Evolutionary conservation across 2,888 invertebrate genomes (phyloP), one percentile per base, ranked within the genome.

Genomic region (Criorhina ranunculi): DNA sequence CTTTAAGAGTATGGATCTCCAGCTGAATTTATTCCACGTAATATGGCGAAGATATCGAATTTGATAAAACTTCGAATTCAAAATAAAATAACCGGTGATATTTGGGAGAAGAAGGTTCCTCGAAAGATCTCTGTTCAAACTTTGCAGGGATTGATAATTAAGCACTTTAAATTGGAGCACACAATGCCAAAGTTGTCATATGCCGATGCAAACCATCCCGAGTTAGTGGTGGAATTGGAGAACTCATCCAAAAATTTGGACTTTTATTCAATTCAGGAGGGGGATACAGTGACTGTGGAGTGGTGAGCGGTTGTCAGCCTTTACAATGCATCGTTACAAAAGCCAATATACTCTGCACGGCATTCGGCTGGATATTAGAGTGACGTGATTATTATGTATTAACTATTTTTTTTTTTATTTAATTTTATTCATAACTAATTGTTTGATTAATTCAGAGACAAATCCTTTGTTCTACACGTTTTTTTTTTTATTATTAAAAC

Each of bases 261-360:
- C 59, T 97, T 95, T 91, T 98, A 95, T 92, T 97, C 97, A 0
- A 93, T 98, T 44, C 96, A 96, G 92, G 95, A 96, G 88, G 96
- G 96, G 79, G 97, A 98, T 92, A 94, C 93, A 78, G 95, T 98
- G 87, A 92, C 95, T 81, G 96, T 95, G 7, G 94, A 94, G 88
- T 95, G 94, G 93, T 90, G 12, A 11, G 4, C 8, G 5, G 7
- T 12, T 7, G 24, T 1, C 24, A 24, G 24, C 15, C n/a, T 24
- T 17, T 19, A 46, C n/a, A 60, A 59, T 72, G 33, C 29, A 62
- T 35, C 40, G 24, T 57, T 60, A 60, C 8, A 31, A 40, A 69
- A 64, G 53, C 49, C 78, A 73, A 77, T 51, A 59, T 73, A 81
- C 44, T 59, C 59, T 49, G 60, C 12, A 40, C 17, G 8, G 46